Conservation (phyloP, 2,888 invertebrate genomes). For the Drosophila sordidula region DNA sequence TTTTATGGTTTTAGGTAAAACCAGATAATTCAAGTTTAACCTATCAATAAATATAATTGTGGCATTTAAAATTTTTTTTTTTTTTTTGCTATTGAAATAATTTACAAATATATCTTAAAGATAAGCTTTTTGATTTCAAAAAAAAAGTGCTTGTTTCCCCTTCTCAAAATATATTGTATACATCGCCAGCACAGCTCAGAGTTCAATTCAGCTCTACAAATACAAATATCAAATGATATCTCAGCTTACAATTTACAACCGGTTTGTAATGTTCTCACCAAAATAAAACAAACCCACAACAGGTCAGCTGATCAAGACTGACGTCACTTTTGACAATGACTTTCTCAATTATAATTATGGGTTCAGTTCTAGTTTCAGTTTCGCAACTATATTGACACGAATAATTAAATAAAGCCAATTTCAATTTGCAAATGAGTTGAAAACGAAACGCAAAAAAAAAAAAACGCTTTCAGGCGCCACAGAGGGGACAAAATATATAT, state of each 20-base stretch:
- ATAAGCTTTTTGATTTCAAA: not conserved
- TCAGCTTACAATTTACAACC: slow-evolving; percentile 32
- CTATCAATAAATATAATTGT: too few relatives aligned
- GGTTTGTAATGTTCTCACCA: slow-evolving; percentile 41
- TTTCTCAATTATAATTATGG: slow-evolving; percentile 41
- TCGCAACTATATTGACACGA: slow-evolving; percentile 54
- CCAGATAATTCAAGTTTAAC: too few relatives aligned
- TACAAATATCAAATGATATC: slow-evolving; percentile 10
- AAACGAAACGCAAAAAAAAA: slow-evolving; percentile 7
- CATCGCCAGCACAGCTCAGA: not conserved
- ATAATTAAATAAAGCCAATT: slow-evolving; percentile 61
- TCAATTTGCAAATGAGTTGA: slow-evolving; percentile 43
- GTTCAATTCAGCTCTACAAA: slow-evolving; percentile 17
- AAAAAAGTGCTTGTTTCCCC: not conserved
- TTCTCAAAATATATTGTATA: not conserved
- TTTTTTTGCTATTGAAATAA: too few relatives aligned
- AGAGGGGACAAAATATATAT: not conserved
- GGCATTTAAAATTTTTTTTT: too few relatives aligned
- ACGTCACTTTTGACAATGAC: slow-evolving; percentile 59
- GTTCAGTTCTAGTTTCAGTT: slow-evolving; percentile 29
- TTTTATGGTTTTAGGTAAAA: too few relatives aligned
- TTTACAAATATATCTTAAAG: too few relatives aligned
- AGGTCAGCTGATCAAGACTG: slow-evolving; percentile 47
- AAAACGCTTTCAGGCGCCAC: not conserved
- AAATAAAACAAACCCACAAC: slow-evolving; percentile 9